A percentile compares a stretch with the other conserved stretches of the same genome.
Evolutionary conservation across 2,888 invertebrate species (phyloP).

Genomic region (Empis stercorea): DNA sequence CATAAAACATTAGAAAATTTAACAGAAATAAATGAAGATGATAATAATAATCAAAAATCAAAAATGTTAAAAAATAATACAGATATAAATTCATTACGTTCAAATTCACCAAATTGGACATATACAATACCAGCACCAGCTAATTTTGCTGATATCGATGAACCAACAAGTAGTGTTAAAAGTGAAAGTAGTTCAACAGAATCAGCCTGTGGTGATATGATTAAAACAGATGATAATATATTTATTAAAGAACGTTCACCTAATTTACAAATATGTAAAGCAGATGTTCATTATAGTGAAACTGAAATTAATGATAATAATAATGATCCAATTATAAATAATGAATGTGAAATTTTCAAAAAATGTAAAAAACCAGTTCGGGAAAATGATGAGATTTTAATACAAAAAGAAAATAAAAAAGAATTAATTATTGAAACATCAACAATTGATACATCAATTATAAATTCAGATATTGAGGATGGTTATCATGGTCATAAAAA

Average conservation of each 20-base stretch:
- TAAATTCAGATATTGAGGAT: constrained; percentile 20
- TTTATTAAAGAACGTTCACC: constrained; percentile 3
- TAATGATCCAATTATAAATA: too few relatives aligned
- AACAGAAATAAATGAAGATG: constrained; percentile 11
- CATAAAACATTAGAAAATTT: constrained; percentile 16
- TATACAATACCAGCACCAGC: constrained; percentile 28
- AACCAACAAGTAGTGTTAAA: not conserved
- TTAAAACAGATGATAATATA: too few relatives aligned
- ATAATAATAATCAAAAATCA: constrained; percentile 8
- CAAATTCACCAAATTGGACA: constrained; percentile 15
- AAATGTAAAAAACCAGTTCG: too few relatives aligned
- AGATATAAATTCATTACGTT: constrained; percentile 5
- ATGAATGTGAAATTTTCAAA: too few relatives aligned
- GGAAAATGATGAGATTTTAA: too few relatives aligned
- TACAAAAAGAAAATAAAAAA: too few relatives aligned
- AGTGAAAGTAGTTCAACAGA: not conserved
- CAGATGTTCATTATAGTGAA: not conserved
- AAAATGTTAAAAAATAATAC: not conserved
- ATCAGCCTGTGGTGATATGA: not conserved
- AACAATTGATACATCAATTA: constrained; percentile 7
- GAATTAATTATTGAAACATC: not conserved
- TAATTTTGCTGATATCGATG: constrained; percentile 26
- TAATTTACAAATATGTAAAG: constrained; percentile 5
- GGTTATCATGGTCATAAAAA: constrained; percentile 14
- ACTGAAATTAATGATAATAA: not conserved